Evolutionary conservation across 2,797 vertebrate species (phyloP), one percentile per base, ranked within the genome.

Genomic region (Brachyalestes nurse): DNA sequence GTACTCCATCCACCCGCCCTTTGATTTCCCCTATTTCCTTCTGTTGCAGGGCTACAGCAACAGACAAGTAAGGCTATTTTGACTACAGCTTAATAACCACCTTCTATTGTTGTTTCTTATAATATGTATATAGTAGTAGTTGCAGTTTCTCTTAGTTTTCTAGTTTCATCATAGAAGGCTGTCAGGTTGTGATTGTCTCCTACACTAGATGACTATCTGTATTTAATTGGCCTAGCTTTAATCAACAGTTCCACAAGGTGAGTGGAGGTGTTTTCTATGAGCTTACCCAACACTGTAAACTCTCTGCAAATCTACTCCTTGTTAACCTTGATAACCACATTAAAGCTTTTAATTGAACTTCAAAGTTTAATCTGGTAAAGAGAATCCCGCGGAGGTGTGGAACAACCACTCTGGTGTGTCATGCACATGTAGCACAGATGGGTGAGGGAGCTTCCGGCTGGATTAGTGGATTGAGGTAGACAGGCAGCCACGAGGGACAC

Each of bases 11-110:
- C 93, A 94, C 80, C 93, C 92, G 0, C 95, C 95, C 0, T 93
- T 93, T 0, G 94, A 95, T 77, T 94, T 93, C 81, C 95, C 94
- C 0, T 95, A 95, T 87, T 95, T 95, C 86, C 93, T 95, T 16
- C 88, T 95, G 60, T 88, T 95, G 80, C 94, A 95, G 70, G 94
- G 95, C 28, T 95, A 91, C 89, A 93, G 80, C 87, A 90, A 92
- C 86, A 90, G 90, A 91, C 94, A 95, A 93, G 95, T 95, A 82
- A 28, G 82, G 21, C 62, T 51, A 2, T 49, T 40, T 25, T 49
- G 23, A 25, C 42, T 45, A 28, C 51, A 72, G 49, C 8, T 55
- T 72, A 49, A 10, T 70, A 70, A 40, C 4, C 5, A 25, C 21
- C 17, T 13, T 67, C n/a, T 45, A 10, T 66, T 14, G 12, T 4